Evolutionary conservation across 2,797 vertebrate species (phyloP).

Genomic region (Euthynnus affinis): DNA sequence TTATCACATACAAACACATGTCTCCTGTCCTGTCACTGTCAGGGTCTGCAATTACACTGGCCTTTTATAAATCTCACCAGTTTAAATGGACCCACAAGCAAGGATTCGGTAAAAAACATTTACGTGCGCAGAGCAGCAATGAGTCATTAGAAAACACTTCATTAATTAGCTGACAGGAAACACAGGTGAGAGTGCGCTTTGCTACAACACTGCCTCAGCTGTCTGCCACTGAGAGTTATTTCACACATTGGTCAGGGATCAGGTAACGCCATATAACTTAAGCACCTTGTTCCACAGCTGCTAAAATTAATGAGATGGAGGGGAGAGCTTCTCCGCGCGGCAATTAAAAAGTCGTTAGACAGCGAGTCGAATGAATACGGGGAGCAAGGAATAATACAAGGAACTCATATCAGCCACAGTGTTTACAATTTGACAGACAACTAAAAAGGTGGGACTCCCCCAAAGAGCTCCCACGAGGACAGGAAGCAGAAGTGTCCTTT

Average conservation of each 20-base stretch:
- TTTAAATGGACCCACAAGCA: neutral
- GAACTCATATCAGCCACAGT: neutral
- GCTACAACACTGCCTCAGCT: slow-evolving; percentile 1
- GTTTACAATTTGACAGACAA: neutral
- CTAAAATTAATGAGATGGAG: slow-evolving; percentile 41
- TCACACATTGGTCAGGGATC: slow-evolving; percentile 37
- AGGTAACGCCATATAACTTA: slow-evolving; percentile 52
- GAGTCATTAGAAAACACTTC: slow-evolving; percentile 3
- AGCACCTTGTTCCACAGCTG: slow-evolving; percentile 41
- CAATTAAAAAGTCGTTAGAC: slow-evolving; percentile 44
- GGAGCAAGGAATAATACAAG: slow-evolving; percentile 1
- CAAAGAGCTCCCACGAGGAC: neutral
- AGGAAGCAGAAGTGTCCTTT: neutral
- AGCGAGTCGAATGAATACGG: slow-evolving; percentile 10
- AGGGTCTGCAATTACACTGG: neutral
- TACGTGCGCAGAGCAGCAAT: neutral
- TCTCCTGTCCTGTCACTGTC: neutral
- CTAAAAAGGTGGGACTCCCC: slow-evolving; percentile 2
- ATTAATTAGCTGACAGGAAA: slow-evolving; percentile 27
- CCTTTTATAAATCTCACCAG: too few relatives aligned
- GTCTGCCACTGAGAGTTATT: slow-evolving; percentile 41
- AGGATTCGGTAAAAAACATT: slow-evolving; percentile 1
- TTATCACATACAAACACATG: neutral
- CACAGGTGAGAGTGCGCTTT: slow-evolving; percentile 22
- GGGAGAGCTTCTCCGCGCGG: slow-evolving; percentile 25